phyloP scores from a whole-genome alignment of 2,113 vertebrate species.

The Crypturellus undulatus region DNA sequence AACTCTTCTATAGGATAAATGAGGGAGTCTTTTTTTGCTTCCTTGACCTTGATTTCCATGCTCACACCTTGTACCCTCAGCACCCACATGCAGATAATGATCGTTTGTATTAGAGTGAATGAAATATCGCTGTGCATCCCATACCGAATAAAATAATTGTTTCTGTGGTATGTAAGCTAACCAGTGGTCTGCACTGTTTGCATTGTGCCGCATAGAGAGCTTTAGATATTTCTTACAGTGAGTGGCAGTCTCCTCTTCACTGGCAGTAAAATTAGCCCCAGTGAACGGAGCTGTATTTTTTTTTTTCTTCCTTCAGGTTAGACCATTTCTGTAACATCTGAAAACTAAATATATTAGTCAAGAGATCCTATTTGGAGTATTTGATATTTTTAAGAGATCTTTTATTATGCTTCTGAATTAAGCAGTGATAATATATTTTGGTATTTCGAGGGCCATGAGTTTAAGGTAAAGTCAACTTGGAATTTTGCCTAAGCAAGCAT shows the following conservation, averaged over 20 bases:
- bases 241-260: neutral
- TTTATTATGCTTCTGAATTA: neutral
- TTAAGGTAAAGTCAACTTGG: neutral
- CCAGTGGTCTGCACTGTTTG: neutral
- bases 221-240: neutral
- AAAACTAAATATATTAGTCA: slow-evolving; percentile 21
- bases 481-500: neutral
- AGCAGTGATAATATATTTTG: slow-evolving; percentile 16
- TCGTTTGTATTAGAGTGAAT: slow-evolving; percentile 50
- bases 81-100: slow-evolving; percentile 61
- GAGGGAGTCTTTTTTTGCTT: slow-evolving; percentile 63
- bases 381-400: neutral
- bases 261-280: neutral
- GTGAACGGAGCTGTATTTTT: neutral
- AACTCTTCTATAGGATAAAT: slow-evolving; percentile 65
- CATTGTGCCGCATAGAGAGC: neutral
- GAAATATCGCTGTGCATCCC: slow-evolving; percentile 52
- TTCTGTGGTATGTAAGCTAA: neutral
- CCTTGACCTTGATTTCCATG: slow-evolving; percentile 61
- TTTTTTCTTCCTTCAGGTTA: slow-evolving; percentile 18
- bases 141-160: slow-evolving; percentile 21
- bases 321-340: slow-evolving; percentile 1
- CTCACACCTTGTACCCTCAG: neutral
- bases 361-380: slow-evolving; percentile 29
- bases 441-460: neutral